These are phyloP conservation scores for Chondrosia reniformis DNA, from an alignment of 37 sponge, comb jelly and placozoan genomes.

Conservation along the genomic window DNA sequence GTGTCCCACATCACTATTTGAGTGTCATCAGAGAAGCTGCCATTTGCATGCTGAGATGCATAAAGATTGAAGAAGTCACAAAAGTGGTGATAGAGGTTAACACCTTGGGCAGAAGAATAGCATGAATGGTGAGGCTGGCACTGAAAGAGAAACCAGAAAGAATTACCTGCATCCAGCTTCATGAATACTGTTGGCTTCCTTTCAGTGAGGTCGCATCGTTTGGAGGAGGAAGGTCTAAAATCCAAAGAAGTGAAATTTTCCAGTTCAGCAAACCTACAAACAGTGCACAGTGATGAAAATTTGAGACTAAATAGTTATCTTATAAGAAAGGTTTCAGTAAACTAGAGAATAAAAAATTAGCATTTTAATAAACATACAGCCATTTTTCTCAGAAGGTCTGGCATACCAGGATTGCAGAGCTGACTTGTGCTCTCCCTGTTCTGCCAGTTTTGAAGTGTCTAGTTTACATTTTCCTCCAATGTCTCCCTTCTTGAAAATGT, in stretches of 20 bases:
- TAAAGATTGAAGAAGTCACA: slow-evolving; percentile 94
- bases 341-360: too few relatives aligned
- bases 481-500: slow-evolving; percentile 62
- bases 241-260: slow-evolving; percentile 42
- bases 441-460: slow-evolving; percentile 9
- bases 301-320: not conserved
- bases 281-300: not conserved
- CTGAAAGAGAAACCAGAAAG: not conserved
- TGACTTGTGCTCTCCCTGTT: slow-evolving; percentile 67
- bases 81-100: slow-evolving; percentile 90
- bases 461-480: slow-evolving; percentile 72
- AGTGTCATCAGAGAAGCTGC: slow-evolving; percentile 77
- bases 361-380: too few relatives aligned
- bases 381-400: not conserved
- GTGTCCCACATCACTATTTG: slow-evolving; percentile 89
- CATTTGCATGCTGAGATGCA: slow-evolving; percentile 87
- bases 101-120: slow-evolving; percentile 39
- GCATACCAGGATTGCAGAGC: slow-evolving; percentile 78
- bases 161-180: slow-evolving; percentile 68
- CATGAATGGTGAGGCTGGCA: not conserved
- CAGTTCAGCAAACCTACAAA: slow-evolving; percentile 52
- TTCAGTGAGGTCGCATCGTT: slow-evolving; percentile 67
- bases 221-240: slow-evolving; percentile 38
- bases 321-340: not conserved
- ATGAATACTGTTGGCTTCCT: slow-evolving; percentile 59